Evolutionary conservation across 2,888 invertebrate genomes (phyloP), one percentile per base, ranked within the genome.

Genomic region (Melitaea athalia): DNA sequence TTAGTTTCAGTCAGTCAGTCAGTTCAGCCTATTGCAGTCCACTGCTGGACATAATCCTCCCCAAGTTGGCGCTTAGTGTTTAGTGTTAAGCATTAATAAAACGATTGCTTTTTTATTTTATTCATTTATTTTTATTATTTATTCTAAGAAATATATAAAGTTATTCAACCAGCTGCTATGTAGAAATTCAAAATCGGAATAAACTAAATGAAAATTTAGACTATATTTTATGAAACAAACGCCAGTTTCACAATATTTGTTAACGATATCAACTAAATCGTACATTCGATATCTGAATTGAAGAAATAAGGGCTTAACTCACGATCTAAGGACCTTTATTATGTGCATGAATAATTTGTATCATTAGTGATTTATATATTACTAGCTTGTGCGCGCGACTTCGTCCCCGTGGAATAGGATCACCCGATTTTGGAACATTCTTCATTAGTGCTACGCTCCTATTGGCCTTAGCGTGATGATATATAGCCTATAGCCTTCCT

Each of bases 271-370:
- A 31, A 45, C 62, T 67, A 53, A 67, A 69, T 61, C 38, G 55
- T 78, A 77, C 73, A 81, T 84, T 80, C 78, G 78, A 79, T 80
- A 81, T 76, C 76, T 74, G 65, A 71, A 71, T 77, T 81, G 80
- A 84, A 85, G 85, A 87, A 87, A 88, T 85, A 83, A 85, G 82
- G 81, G 83, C 81, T 66, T 59, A 80, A 77, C 78, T 85, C 91
- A 89, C 89, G 91, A 91, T 85, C 84, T 81, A 72, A 71, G 76
- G 76, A 82, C 85, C 80, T 81, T 92, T 91, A 89, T 80, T 89
- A 91, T 92, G 92, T 88, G 91, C 92, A 92, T 92, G 91, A 88
- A 91, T 92, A 92, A 92, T 91, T 86, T 88, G 88, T 83, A 82
- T 83, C 80, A 89, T 90, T 91, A 88, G 79, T 89, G 86, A 91